A percentile compares a stretch with the other conserved stretches of the same genome.
Evolutionary conservation across 2,113 vertebrate genomes (phyloP).

Genomic region (Strigops habroptila): DNA sequence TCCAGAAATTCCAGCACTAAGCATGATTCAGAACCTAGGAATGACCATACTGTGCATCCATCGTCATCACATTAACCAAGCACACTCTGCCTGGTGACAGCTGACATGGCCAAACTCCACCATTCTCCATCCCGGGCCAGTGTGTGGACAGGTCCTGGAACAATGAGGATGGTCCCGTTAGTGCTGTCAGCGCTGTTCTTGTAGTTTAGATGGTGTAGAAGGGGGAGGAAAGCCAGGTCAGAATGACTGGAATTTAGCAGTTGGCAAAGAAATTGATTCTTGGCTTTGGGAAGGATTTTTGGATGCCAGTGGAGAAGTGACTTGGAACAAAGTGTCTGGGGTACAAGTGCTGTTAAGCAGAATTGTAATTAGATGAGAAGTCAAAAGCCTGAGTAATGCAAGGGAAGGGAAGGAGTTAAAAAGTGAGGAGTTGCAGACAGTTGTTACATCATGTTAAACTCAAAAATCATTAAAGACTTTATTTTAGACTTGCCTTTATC

Average conservation of each 20-base stretch:
- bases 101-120: not conserved
- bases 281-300: not conserved
- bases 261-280: not conserved
- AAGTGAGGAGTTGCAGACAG: not conserved
- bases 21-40: not conserved
- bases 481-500: not conserved
- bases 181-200: not conserved
- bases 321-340: not conserved
- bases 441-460: not conserved
- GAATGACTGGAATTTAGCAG: not conserved
- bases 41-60: rapidly evolving
- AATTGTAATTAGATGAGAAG: not conserved
- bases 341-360: not conserved
- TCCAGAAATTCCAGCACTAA: not conserved
- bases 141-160: not conserved
- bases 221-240: not conserved
- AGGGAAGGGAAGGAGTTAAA: not conserved
- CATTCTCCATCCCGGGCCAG: not conserved
- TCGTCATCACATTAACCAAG: not conserved
- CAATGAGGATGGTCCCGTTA: not conserved
- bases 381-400: not conserved
- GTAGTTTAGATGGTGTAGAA: not conserved
- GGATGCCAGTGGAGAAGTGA: not conserved
- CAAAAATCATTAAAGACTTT: not conserved
- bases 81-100: too few species aligned